Base-by-base conservation (phyloP, 2,888 invertebrate genomes). In the Pimpla rufipes region DNA sequence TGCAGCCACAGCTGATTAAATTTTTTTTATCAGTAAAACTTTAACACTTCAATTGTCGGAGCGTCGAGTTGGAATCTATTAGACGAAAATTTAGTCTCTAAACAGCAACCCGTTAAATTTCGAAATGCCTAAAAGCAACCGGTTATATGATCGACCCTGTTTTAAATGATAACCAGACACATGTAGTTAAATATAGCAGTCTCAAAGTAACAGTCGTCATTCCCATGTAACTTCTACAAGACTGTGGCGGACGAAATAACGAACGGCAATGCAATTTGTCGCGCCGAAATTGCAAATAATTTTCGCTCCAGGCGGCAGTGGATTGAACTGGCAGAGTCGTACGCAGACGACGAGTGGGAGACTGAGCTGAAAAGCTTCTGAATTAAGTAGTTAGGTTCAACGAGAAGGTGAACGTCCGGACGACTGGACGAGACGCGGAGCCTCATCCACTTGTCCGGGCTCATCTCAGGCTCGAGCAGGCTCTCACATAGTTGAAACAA, bases 361-460 rank as follows among this genome's bases (percentile, higher is more conserved):
- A 81, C 68, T n/a, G 55, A 35, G 70, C 40, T 67, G 64, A 78
- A 70, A 78, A 82, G 68, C 68, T 82, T 74, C 52, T 64, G 82
- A 82, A 82, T 78, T 78, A 74, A 74, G 82, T 59, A 79, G 81
- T 78, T 74, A 75, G 75, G 66, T 68, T 75, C 55, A 70, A 79
- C 62, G 75, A 64, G 52, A 79, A 21, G 83, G 79, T 83, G 75
- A 83, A 79, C 75, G 83, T 83, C 83, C 79, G 74, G 55, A 57
- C 37, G 47, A 55, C 52, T 64, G 74, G 73, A 81, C 78, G 73
- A 73, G 77, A 76, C 68, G 64, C 64, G 47, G 74, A 79, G 79
- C 16, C 55, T 79, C 70, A 64, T 75, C 68, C 74, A 75, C 79
- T 74, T 75, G 75, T 37, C 59, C 37, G n/a, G 13, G 66, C 67